Evolutionary conservation across 2,888 invertebrate genomes (phyloP), one percentile per base, ranked within the genome.

Genomic region (Morpho achilles): DNA sequence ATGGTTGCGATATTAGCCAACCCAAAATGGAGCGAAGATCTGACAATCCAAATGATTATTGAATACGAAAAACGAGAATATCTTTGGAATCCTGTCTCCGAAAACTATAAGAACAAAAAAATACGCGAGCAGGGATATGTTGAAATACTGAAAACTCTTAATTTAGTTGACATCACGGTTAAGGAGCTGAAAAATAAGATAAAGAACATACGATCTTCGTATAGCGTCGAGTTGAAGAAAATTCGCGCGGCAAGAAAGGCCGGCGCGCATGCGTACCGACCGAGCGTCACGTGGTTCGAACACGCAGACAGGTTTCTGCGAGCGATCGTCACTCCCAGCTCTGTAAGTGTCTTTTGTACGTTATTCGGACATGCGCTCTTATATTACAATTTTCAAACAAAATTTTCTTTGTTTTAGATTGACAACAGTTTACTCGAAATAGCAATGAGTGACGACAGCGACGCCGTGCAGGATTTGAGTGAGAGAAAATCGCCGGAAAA

Each of bases 281-380:
- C 91, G 62, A 90, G 89, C 80, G 90, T 91, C 87, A 89, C 89
- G 86, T 91, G 91, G 91, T 91, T 90, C 78, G 87, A 90, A 74
- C 90, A 90, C 83, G 90, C 90, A 79, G 91, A 91, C 89, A 87
- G 89, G 87, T 91, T 91, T 79, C 86, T 91, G 72, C 84, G 90
- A 72, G 89, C 90, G 74, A 90, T 91, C 80, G 91, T 91, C 82
- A 90, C 90, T 62, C 91, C 90, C 76, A 89, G 88, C 80, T 90
- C 90, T 67, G 90, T 90, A 79, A 89, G 89, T 84, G 60, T 59
- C 64, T 59, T 53, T 63, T 59, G 61, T 65, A 60, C 58, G 57
- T 47, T 54, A 49, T 48, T 60, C 42, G 59, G 60, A 65, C 65
- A 61, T 64, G 66, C 67, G 66, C 64, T 72, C 73, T 75, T 75